These are phyloP conservation scores for Perca schrenkii DNA, from an alignment of 2,113 vertebrate species.

Conservation along the genomic window DNA sequence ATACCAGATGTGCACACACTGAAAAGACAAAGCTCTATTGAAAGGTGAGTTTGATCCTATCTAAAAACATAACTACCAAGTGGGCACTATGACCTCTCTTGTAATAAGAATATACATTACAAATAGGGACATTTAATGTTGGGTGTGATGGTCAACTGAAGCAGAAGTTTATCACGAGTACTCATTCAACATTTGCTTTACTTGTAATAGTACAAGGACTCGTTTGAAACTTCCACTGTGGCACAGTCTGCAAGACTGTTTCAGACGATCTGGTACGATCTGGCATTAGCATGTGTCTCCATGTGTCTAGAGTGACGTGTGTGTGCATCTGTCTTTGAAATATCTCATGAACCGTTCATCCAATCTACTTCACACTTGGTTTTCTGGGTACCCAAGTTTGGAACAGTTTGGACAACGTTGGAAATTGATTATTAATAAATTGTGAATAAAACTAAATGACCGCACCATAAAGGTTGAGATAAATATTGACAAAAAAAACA, in stretches of 20 bases:
- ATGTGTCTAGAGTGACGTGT: no score
- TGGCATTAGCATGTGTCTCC: no score
- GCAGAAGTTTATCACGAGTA: background rate
- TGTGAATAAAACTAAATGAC: no score
- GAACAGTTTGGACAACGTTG: no score
- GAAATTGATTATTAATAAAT: no score
- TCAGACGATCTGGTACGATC: no score
- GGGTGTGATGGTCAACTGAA: background rate
- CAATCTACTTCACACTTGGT: no score
- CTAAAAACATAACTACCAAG: background rate
- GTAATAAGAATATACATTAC: background rate
- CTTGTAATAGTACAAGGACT: background rate
- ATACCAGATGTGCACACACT: background rate
- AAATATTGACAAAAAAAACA: no score
- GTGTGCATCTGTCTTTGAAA: no score
- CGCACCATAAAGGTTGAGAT: no score
- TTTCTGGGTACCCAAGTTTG: no score
- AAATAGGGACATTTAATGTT: background rate
- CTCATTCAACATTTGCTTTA: background rate
- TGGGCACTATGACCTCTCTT: background rate
- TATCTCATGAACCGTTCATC: no score
- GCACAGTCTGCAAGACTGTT: background rate
- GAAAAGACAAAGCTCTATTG: conserved; percentile 25
- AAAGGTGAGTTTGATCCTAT: conserved; percentile 49
- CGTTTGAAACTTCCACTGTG: background rate